Percentiles rank a stretch among this genome's conserved stretches.
Conservation (phyloP, 2,797 vertebrate genomes). For the Sebastes trivittatus region DNA sequence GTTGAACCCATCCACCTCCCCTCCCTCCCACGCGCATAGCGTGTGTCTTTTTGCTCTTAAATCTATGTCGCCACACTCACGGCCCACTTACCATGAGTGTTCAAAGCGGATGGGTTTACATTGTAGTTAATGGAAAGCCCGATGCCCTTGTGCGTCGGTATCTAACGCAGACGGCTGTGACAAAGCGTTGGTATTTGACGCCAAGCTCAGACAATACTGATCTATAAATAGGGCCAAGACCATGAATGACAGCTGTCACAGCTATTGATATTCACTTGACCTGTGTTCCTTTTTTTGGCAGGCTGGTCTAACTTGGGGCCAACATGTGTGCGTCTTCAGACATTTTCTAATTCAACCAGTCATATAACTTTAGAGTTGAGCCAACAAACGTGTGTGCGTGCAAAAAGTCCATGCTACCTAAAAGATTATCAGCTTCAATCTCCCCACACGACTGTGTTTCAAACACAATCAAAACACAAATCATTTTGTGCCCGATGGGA, state of each 20-base stretch:
- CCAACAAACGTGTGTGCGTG: background rate
- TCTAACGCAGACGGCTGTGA: too few species aligned
- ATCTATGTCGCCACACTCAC: fast-evolving
- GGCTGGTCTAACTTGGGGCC: constrained; percentile 6
- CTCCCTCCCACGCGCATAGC: too few species aligned
- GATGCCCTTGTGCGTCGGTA: too few species aligned
- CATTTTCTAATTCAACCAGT: background rate
- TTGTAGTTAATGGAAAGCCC: too few species aligned
- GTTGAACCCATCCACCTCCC: too few species aligned
- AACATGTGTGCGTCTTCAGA: background rate
- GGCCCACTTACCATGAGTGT: fast-evolving
- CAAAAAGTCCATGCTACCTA: background rate
- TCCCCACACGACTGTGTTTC: background rate
- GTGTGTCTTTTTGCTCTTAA: too few species aligned
- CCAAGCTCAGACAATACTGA: constrained; percentile 21
- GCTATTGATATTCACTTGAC: constrained; percentile 29
- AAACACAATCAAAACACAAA: constrained; percentile 3
- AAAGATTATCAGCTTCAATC: background rate
- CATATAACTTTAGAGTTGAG: background rate
- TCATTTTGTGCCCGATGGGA: background rate
- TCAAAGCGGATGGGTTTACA: too few species aligned
- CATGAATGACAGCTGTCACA: constrained; percentile 57
- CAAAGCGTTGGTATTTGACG: too few species aligned
- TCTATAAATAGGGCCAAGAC: constrained; percentile 40
- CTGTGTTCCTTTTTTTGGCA: constrained; percentile 31